phyloP scores from a whole-genome alignment of 2,888 invertebrate genomes.

The Drosophila pseudotalamancana region DNA sequence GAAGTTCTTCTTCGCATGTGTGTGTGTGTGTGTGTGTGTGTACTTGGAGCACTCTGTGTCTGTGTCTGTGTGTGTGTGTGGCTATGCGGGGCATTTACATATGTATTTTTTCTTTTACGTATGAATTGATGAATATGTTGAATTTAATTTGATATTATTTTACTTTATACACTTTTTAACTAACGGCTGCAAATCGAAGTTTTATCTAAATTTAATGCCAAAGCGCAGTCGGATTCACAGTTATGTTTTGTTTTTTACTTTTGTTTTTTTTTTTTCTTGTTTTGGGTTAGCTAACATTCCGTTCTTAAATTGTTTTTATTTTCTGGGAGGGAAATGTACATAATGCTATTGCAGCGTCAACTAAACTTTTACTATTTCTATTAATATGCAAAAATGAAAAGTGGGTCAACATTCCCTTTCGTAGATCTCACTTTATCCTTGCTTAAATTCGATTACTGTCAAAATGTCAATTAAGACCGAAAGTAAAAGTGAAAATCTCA shows the following conservation, averaged over 20 bases:
- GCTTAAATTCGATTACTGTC: slow-evolving; percentile 11
- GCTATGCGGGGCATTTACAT: slow-evolving; percentile 61
- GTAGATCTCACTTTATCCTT: background rate
- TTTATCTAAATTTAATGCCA: slow-evolving; percentile 30
- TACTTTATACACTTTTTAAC: slow-evolving; percentile 23
- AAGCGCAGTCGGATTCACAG: slow-evolving; percentile 33
- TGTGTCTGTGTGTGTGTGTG: slow-evolving; percentile 27
- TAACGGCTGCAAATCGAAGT: slow-evolving; percentile 1
- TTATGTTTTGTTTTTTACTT: background rate
- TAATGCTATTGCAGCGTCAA: slow-evolving; percentile 10
- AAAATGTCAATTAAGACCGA: slow-evolving; percentile 12
- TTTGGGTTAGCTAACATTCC: background rate
- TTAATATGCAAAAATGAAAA: slow-evolving; percentile 15
- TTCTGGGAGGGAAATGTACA: background rate
- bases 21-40: slow-evolving; percentile 15
- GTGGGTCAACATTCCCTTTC: slow-evolving; percentile 10
- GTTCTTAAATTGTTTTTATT: background rate
- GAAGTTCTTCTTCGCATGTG: slow-evolving; percentile 33
- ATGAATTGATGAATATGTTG: slow-evolving; percentile 57
- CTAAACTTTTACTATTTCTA: background rate
- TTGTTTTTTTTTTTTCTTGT: background rate
- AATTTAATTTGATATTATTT: slow-evolving; percentile 18
- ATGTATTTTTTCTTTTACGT: slow-evolving; percentile 63
- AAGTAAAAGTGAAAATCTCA: background rate
- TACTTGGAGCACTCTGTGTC: slow-evolving; percentile 6